These are phyloP conservation scores for Eueides isabella DNA, from an alignment of 1,140 invertebrate genomes.

Conservation along the genomic window DNA sequence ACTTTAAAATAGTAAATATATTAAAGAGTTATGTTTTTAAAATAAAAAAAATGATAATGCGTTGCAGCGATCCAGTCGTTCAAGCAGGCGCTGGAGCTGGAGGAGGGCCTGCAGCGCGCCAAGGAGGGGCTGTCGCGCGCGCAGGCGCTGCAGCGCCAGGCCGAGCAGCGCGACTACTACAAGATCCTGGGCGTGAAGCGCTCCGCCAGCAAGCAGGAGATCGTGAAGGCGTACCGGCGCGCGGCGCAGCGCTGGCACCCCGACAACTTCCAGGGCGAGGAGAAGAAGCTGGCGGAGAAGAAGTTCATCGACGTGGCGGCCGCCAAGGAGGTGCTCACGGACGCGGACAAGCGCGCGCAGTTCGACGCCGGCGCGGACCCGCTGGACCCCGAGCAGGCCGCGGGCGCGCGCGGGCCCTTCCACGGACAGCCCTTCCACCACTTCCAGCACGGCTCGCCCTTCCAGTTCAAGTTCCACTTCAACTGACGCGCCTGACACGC, in stretches of 20 bases:
- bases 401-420: constrained; percentile 75
- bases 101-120: constrained; percentile 90
- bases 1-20: too few species aligned
- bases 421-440: constrained; percentile 92
- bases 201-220: constrained; percentile 95
- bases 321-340: constrained; percentile 97
- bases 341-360: constrained; percentile 94
- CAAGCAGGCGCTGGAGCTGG: constrained; percentile 93
- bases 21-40: too few species aligned
- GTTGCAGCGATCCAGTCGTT: constrained; percentile 94
- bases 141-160: constrained; percentile 96
- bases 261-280: constrained; percentile 95
- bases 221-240: constrained; percentile 98
- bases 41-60: too few species aligned
- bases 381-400: constrained; percentile 93
- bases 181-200: constrained; percentile 93
- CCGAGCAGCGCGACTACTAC: constrained; percentile 98
- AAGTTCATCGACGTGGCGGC: constrained; percentile 99
- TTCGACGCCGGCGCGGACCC: constrained; percentile 98
- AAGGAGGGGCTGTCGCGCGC: constrained; percentile 95
- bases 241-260: constrained; percentile 99
- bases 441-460: constrained; percentile 93
- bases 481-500: too few species aligned
- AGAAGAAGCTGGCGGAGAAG: constrained; percentile 98
- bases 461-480: constrained; percentile 99